phyloP scores from a whole-genome alignment of 2,797 vertebrate species.

The Syngnathus rostellatus region DNA sequence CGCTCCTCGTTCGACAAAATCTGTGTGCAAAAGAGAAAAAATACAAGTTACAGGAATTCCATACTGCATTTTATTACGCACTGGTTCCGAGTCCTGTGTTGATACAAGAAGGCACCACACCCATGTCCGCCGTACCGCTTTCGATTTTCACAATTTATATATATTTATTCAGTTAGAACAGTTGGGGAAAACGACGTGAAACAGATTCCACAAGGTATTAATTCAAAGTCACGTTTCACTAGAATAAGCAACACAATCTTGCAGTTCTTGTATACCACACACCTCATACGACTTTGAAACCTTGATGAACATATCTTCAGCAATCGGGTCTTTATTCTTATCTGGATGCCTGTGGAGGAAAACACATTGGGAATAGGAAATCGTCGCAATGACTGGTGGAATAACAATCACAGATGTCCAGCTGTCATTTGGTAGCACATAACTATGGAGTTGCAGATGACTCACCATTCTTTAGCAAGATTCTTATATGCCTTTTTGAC shows the following conservation, averaged over 20 bases:
- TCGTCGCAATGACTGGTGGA: not conserved
- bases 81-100: too few relatives aligned
- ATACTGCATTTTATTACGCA: not conserved
- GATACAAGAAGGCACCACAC: too few relatives aligned
- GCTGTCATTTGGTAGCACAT: not conserved
- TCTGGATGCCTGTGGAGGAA: slow-evolving; percentile 84
- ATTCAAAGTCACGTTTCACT: too few relatives aligned
- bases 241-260: slow-evolving; percentile 5
- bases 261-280: slow-evolving; percentile 12
- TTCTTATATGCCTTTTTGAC: slow-evolving; percentile 88
- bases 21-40: slow-evolving; percentile 27
- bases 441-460: not conserved
- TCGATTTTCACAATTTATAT: too few relatives aligned
- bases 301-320: slow-evolving; percentile 94
- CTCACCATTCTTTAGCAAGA: slow-evolving; percentile 86
- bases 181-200: too few relatives aligned
- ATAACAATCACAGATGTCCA: not conserved
- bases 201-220: too few relatives aligned
- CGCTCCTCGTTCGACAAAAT: slow-evolving; percentile 89
- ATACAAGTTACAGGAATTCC: not conserved
- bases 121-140: too few relatives aligned
- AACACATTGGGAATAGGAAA: not conserved
- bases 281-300: slow-evolving; percentile 96
- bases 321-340: slow-evolving; percentile 90
- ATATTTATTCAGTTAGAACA: too few relatives aligned